Base-by-base conservation (phyloP, 2,113 vertebrate species). In the Hypanus sabinus region DNA sequence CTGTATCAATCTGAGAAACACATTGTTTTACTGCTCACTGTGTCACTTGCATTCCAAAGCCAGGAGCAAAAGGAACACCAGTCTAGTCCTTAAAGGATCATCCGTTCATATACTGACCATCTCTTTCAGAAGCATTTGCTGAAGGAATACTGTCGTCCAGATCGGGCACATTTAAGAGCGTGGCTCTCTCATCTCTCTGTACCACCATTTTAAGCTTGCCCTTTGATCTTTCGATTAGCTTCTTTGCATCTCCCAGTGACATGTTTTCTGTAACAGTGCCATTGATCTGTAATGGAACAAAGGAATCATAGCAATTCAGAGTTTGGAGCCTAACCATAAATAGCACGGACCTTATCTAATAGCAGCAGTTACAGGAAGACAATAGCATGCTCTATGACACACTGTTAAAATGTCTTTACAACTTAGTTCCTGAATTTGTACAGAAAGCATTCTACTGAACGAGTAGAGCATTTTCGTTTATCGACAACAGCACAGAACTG, bases 121-220 rank as follows among this genome's bases (percentile, higher is more conserved):
- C 99, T 97, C 98, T 96, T 96, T 99, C 99, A 0, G 99, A 99
- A 94, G 98, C 99, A 95, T 99, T 99, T 94, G 98, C 98, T 95
- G 99, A 99, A 96, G 99, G 97, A 96, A 99, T 97, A 95, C 99
- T 99, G 96, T 99, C 99, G 94, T 99, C 98, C 94, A 99, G 97
- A 96, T 99, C 98, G 22, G 99, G 99, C 94, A 99, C 98, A 85
- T 99, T 99, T 95, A 99, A 96, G 94, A 99, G 96, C 0, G 99
- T 99, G 33, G 98, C 98, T 95, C 98, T 97, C 38, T 99, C 99
- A 91, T 99, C 99, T 96, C 98, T 97, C 95, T 99, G 99, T 95
- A 99, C 99, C 22, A 99, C 99, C 99, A 99, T 99, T 96, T 99
- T 99, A 96, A 99, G 96, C 96, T 99, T 99, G 96, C 99, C 99